Percentiles rank a stretch among this genome's conserved stretches.
phyloP scores from a whole-genome alignment of 2,888 invertebrate genomes.

The Euzophera pinguis region DNA sequence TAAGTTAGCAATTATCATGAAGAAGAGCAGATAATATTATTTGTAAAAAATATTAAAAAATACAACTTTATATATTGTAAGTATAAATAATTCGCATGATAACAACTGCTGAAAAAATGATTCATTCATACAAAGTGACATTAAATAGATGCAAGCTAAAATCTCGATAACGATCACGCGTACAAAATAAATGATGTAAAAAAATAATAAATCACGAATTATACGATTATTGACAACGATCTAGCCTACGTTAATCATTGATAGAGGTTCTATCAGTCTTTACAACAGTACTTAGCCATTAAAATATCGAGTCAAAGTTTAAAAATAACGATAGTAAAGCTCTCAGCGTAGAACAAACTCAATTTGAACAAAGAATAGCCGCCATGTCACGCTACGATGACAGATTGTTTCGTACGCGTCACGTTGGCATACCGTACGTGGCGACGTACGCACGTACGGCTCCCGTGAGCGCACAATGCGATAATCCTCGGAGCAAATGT shows the following conservation, averaged over 20 bases:
- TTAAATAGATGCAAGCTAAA: conserved; percentile 2
- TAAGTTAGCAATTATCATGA: neutral
- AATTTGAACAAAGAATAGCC: neutral
- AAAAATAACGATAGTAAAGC: conserved; percentile 8
- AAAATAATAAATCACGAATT: neutral
- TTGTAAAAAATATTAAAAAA: neutral
- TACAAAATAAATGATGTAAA: neutral
- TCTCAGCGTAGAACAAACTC: conserved; percentile 8
- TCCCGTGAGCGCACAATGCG: neutral
- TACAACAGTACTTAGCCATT: conserved; percentile 11
- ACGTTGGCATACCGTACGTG: neutral
- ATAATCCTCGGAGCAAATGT: conserved; percentile 15
- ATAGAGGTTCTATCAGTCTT: conserved; percentile 12
- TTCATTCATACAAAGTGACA: neutral
- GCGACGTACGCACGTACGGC: neutral
- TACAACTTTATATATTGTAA: neutral
- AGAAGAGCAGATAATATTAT: neutral
- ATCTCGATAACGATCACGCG: neutral
- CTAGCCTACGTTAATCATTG: conserved; percentile 3
- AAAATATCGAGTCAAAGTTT: conserved; percentile 2
- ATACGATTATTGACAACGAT: conserved; percentile 7
- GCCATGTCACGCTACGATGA: conserved; percentile 10
- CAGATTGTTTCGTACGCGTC: neutral
- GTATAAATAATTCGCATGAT: conserved; percentile 1
- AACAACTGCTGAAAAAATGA: neutral